Evolutionary conservation across 2,797 vertebrate genomes (phyloP), one percentile per base, ranked within the genome.

Genomic region (Pipistrellus kuhlii): DNA sequence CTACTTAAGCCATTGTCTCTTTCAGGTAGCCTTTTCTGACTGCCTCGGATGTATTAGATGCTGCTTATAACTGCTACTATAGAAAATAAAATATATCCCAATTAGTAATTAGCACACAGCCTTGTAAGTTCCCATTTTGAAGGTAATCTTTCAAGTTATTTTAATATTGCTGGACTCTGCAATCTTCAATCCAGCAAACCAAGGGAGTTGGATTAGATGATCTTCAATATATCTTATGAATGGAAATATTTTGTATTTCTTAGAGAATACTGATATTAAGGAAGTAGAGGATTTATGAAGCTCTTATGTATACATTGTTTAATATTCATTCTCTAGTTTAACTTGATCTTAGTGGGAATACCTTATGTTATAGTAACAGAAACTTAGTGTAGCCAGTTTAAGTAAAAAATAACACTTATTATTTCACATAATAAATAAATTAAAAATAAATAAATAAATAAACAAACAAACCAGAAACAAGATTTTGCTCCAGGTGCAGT

Each of bases 331-430:
- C 41, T 84, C 38, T 55, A 11, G 17, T 88, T 77, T 93, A 73
- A 94, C 66, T 88, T 85, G 15, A 5, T 91, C 55, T 75, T 53
- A 44, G 35, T 73, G 5, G n/a, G 18, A 88, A 77, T 83, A 68
- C 8, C 75, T 92, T 51, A 66, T 62, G n/a, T 57, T 85, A 85
- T 9, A 80, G 1, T 69, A 94, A 82, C n/a, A 91, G 32, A 92
- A 96, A 90, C 59, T 88, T 72, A 71, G 57, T 66, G 80, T 68
- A 73, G 69, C 23, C 18, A 88, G 4, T n/a, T 88, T 85, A 86
- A 92, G 53, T 53, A 76, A 82, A 83, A 83, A 75, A 90, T 85
- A 75, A 92, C 87, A 55, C n/a, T 51, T 84, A n/a, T 83, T 69
- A 85, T 30, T 0, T n/a, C 6, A 73, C 66, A 81, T 25, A 41